Evolutionary conservation across 2,797 vertebrate species (phyloP).

Genomic region (Rhabdophis nuchalis): DNA sequence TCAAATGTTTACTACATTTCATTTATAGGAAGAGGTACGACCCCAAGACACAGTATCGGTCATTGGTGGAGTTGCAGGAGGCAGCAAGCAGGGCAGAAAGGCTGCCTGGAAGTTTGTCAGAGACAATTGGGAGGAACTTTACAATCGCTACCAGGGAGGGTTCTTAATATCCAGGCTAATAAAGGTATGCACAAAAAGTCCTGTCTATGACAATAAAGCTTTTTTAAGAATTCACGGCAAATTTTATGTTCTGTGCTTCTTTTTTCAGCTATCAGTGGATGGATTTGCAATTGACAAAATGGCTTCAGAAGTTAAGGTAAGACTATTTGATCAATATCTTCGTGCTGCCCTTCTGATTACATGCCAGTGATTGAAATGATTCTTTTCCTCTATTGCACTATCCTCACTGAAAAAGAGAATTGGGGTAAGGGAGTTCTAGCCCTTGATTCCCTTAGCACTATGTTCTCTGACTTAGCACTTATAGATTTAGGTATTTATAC

Average conservation of each 20-base stretch:
- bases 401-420: neutral
- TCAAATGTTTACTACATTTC: neutral
- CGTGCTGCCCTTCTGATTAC: neutral
- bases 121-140: slow-evolving; percentile 97
- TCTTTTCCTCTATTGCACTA: neutral
- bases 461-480: neutral
- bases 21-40: slow-evolving; percentile 89
- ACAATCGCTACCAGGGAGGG: slow-evolving; percentile 95
- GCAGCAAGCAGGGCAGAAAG: slow-evolving; percentile 93
- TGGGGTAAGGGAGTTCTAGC: neutral
- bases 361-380: neutral
- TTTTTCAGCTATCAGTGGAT: slow-evolving; percentile 86
- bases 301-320: slow-evolving; percentile 96
- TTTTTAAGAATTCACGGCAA: neutral
- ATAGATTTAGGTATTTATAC: neutral
- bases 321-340: slow-evolving; percentile 3
- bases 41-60: slow-evolving; percentile 98
- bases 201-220: fast-evolving
- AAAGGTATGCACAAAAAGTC: slow-evolving; percentile 75
- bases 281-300: slow-evolving; percentile 97
- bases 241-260: neutral
- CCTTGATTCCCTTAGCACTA: neutral
- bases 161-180: slow-evolving; percentile 97
- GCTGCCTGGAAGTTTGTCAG: slow-evolving; percentile 95
- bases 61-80: slow-evolving; percentile 93